Percentiles rank a stretch among this genome's conserved stretches.
phyloP scores from a whole-genome alignment of 2,113 vertebrate species.

The Clarias magur region DNA sequence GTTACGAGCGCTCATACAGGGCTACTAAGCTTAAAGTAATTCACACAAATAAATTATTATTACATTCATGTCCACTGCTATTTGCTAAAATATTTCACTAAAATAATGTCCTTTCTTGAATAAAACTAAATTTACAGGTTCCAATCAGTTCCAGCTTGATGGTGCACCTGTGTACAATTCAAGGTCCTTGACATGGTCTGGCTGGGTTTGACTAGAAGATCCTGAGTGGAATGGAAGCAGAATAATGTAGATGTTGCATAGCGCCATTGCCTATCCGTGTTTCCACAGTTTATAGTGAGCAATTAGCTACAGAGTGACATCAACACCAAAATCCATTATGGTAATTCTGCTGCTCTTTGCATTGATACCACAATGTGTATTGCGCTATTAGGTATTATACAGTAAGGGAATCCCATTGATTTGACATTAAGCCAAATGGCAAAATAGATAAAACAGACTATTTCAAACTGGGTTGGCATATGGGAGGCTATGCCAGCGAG shows the following conservation, averaged over 20 bases:
- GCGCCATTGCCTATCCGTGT: not conserved
- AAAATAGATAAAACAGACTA: not conserved
- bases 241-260: not conserved
- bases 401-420: not conserved
- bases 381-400: not conserved
- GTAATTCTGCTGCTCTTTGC: not conserved
- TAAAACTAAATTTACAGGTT: not conserved
- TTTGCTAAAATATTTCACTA: not conserved
- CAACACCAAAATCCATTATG: not conserved
- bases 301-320: not conserved
- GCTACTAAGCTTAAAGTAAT: not conserved
- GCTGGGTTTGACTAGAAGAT: not conserved
- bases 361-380: not conserved
- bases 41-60: not conserved
- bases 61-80: not conserved
- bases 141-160: not conserved
- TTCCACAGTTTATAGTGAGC: not conserved
- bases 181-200: not conserved
- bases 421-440: not conserved
- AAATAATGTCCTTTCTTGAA: not conserved
- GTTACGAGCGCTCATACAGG: not conserved
- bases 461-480: not conserved
- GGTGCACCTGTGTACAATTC: not conserved
- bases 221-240: not conserved
- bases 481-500: not conserved